Conservation (phyloP, 2,888 invertebrate species). For the Lathronympha strigana region DNA sequence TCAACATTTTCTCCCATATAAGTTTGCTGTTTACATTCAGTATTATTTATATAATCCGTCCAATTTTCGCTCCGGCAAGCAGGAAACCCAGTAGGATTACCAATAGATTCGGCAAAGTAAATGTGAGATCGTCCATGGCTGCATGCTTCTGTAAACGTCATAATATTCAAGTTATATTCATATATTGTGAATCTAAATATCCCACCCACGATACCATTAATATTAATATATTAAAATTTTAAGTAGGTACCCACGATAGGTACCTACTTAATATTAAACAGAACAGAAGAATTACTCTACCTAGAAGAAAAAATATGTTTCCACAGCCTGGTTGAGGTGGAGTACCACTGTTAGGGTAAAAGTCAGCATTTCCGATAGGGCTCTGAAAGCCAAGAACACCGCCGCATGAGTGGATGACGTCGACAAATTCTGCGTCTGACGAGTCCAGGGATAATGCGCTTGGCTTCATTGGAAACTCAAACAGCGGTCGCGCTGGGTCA, state of each 20-base stretch:
- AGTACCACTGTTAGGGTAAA: constrained; percentile 88
- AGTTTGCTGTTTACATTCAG: constrained; percentile 54
- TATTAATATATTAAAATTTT: no score
- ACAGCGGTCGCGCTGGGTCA: constrained; percentile 88
- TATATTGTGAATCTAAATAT: no score
- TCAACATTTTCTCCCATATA: constrained; percentile 83
- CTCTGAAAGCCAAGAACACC: constrained; percentile 86
- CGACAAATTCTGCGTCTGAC: constrained; percentile 86
- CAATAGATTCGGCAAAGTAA: constrained; percentile 86
- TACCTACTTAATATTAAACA: background rate
- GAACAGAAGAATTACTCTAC: constrained; percentile 53
- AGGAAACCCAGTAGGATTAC: constrained; percentile 76
- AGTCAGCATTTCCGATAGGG: constrained; percentile 87
- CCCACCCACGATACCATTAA: no score
- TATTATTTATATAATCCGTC: constrained; percentile 57
- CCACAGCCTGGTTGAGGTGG: constrained; percentile 87
- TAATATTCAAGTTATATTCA: background rate
- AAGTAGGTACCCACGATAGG: no score
- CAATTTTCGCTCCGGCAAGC: constrained; percentile 81
- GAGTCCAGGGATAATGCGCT: constrained; percentile 83
- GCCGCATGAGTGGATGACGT: constrained; percentile 88
- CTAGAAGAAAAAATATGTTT: constrained; percentile 64
- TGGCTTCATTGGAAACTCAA: constrained; percentile 81
- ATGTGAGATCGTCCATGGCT: constrained; percentile 86
- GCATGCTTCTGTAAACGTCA: constrained; percentile 82